Percentiles rank a stretch among this genome's conserved stretches.
Evolutionary conservation across 2,113 vertebrate genomes (phyloP).

Genomic region (Tachycineta bicolor): DNA sequence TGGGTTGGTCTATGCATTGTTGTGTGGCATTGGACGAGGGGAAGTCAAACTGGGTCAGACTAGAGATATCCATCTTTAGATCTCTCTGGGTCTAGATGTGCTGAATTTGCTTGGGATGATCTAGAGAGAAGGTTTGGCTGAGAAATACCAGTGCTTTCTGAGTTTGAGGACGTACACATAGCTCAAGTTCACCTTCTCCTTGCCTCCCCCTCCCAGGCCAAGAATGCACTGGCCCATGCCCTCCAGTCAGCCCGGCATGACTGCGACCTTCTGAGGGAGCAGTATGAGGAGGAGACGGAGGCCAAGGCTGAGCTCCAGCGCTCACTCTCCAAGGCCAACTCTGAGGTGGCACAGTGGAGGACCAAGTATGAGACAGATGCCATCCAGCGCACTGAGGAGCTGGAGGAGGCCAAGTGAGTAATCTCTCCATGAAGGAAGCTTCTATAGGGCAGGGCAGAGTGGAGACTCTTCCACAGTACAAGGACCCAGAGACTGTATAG

Average conservation of each 20-base stretch:
- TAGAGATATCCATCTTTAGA: too few relatives aligned
- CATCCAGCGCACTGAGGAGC: constrained; percentile 66
- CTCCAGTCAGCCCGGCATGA: constrained; percentile 86
- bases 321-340: background rate
- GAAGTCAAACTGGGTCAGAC: too few relatives aligned
- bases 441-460: background rate
- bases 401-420: background rate
- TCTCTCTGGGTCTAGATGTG: too few relatives aligned
- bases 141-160: too few relatives aligned
- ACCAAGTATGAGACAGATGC: constrained; percentile 84
- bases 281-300: constrained; percentile 88
- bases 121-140: too few relatives aligned
- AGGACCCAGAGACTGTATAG: background rate
- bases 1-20: too few relatives aligned
- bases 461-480: background rate
- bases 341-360: background rate
- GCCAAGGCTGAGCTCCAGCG: constrained; percentile 84
- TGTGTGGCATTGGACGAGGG: too few relatives aligned
- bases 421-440: background rate
- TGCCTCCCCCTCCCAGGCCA: constrained; percentile 82
- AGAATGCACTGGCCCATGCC: constrained; percentile 79
- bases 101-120: too few relatives aligned
- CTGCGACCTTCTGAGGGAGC: constrained; percentile 85
- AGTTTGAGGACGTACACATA: too few relatives aligned
- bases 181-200: too few relatives aligned